Evolutionary conservation across 2,888 invertebrate species (phyloP), one percentile per base, ranked within the genome.

Genomic region (Eilema sororculum): DNA sequence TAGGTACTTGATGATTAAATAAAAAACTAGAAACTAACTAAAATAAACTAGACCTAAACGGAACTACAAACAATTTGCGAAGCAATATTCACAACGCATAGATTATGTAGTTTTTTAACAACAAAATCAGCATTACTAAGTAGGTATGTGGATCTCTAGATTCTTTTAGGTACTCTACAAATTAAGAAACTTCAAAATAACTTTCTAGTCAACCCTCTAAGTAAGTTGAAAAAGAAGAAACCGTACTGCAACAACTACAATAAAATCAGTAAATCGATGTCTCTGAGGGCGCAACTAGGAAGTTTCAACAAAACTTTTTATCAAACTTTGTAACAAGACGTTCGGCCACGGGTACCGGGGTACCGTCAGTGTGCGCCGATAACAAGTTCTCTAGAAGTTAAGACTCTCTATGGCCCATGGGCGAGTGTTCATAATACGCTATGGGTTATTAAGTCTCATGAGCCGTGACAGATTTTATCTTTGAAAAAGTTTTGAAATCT

Each of bases 251-350:
- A 62, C 25, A 62, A 62, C 56, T 56, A 56, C 13, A 65, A 65
- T 41, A 25, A 66, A 65, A 66, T 10, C 57, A 25, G 10, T 56
- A 57, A 71, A 76, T 65, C 73, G 69, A 57, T 62, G 69, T 73
- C 78, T 62, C 75, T 9, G 9, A 71, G 66, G 80, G 33, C 65
- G 30, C 59, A 73, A 77, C 75, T 75, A 72, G 57, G 67, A 75
- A 78, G 67, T 74, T 78, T 30, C 5, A 30, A 37, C 33, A 16
- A 57, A 59, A 78, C 59, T 81, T 83, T 78, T 74, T 78, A 80
- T 77, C 58, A 12, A 66, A 59, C 58, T 66, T 33, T 59, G 58
- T 59, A 66, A 66, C 72, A 73, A 79, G 60, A 33, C 66, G 63
- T 70, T 66, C 9, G 61, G 9, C 8, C 28, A 5, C 62, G n/a